Evolutionary conservation across 92 coral and sea anemone species (phyloP).

Genomic region (Metridium senile): DNA sequence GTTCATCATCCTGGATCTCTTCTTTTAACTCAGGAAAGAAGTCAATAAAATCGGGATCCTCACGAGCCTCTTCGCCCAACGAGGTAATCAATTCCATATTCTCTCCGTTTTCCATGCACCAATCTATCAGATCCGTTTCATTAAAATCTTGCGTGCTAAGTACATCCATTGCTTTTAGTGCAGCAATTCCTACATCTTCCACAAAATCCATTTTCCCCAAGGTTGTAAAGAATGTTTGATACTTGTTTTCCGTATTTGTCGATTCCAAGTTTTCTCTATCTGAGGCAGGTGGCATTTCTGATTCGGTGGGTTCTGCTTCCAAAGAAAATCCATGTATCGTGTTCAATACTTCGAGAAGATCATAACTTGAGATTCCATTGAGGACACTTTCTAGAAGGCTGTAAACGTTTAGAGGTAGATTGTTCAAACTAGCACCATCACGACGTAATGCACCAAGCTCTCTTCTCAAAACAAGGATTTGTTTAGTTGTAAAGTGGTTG

Average conservation of each 20-base stretch:
- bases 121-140: conserved; percentile 70
- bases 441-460: conserved; percentile 60
- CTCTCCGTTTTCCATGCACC: conserved; percentile 69
- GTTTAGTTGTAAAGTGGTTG: conserved; percentile 78
- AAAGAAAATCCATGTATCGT: conserved; percentile 4
- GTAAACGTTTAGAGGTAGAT: conserved; percentile 52
- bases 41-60: conserved; percentile 33
- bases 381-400: conserved; percentile 70
- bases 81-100: conserved; percentile 48
- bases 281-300: not conserved
- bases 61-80: conserved; percentile 35
- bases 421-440: conserved; percentile 20
- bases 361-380: conserved; percentile 42
- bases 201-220: conserved; percentile 49
- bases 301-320: not conserved
- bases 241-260: conserved; percentile 25
- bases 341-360: conserved; percentile 40
- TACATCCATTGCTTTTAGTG: conserved; percentile 57
- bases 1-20: conserved; percentile 23
- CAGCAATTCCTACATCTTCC: conserved; percentile 66
- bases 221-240: conserved; percentile 5
- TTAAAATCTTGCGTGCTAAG: conserved; percentile 24
- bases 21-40: conserved; percentile 34
- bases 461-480: conserved; percentile 62
- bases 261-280: not conserved